Base-by-base conservation (phyloP, 2,888 invertebrate genomes). In the Danaus chrysippus region DNA sequence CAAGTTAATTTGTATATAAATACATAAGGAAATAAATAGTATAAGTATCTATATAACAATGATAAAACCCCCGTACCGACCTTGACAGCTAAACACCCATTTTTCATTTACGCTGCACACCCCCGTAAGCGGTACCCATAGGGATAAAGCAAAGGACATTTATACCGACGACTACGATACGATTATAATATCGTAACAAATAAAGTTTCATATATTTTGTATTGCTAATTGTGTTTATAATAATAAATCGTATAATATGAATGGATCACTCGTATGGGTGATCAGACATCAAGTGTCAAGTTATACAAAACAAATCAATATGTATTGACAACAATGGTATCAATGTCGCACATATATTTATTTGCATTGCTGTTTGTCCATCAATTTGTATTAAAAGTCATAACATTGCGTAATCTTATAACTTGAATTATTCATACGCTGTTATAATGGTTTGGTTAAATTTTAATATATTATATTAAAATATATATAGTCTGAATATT, bases 51-150 rank as follows among this genome's bases (percentile, higher is more conserved):
- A 58, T 54, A 34, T 42, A 34, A 42, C 56, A 61, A 42, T 54
- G 59, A 53, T 60, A 61, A 57, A 42, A 59, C 42, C 46, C 41
- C 60, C 59, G 63, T 56, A 62, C 65, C 70, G 77, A 78, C 76
- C 77, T 79, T 78, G 77, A 73, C 74, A 72, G 70, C 70, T 61
- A 34, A 65, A 66, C 63, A 62, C 55, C 64, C 67, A 64, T 68
- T 67, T 67, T 67, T 69, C 71, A 68, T 69, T 68, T 68, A 67
- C 56, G 58, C 59, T 58, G 63, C 63, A 68, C 72, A 65, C 69
- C 68, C 68, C 67, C 58, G 42, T 54, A 62, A 57, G 57, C 62
- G 63, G 54, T 64, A 60, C 42, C 54, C 52, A 56, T 56, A 59
- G 61, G 64, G 68, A 63, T 68, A 66, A 66, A 57, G 46, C 59